Evolutionary conservation across 1,140 invertebrate genomes (phyloP), one percentile per base, ranked within the genome.

Genomic region (Protaetia brevitarsis): DNA sequence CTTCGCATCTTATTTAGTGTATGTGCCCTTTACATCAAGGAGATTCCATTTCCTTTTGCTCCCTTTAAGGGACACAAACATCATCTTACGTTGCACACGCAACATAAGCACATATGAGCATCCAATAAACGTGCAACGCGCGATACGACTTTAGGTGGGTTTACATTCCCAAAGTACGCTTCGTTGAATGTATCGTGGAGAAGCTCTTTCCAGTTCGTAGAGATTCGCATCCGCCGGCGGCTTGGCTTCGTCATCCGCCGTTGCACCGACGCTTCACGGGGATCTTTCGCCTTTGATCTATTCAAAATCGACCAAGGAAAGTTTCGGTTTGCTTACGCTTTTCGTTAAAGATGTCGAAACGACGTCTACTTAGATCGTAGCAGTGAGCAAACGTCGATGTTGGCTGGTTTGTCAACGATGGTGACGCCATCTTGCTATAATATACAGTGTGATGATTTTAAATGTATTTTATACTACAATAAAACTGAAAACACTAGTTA

Each of bases 191-290:
- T 23, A 16, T 51, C 41, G 19, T 51, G 19, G 41, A 23, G 26
- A 51, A 51, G 41, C 41, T n/a, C n/a, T 19, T 51, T 51, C 41
- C 41, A 51, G 41, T 51, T 51, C 41, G 41, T 51, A n/a, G n/a
- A n/a, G n/a, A n/a, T n/a, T n/a, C n/a, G n/a, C n/a, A n/a, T n/a
- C n/a, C 41, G 41, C 41, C 41, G 31, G 13, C 31, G n/a, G n/a
- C n/a, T n/a, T n/a, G 31, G 13, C 31, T 10, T 51, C 5, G 41
- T 11, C 16, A 51, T 51, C 41, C 13, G 26, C 19, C n/a, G n/a
- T n/a, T n/a, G n/a, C n/a, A n/a, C n/a, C n/a, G n/a, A n/a, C n/a
- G n/a, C n/a, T n/a, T n/a, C n/a, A n/a, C n/a, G n/a, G n/a, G n/a
- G n/a, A n/a, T 8, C 19, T 16, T 19, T 23, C 13, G 1, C 16